A percentile compares a stretch with the other conserved stretches of the same genome.
phyloP scores from a whole-genome alignment of 2,888 invertebrate genomes.

The Agonopterix heracliana region DNA sequence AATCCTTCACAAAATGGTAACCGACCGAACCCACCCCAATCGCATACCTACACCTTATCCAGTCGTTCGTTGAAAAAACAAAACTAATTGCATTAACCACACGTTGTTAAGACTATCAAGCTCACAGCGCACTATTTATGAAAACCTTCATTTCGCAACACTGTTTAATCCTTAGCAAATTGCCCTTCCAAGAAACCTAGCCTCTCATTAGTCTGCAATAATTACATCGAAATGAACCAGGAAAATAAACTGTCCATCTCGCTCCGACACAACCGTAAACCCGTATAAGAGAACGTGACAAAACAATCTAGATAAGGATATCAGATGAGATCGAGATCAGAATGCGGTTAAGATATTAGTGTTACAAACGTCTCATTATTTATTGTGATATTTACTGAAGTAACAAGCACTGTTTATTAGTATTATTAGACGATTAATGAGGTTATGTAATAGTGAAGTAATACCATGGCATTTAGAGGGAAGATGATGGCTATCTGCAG shows the following conservation, averaged over 20 bases:
- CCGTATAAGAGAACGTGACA: constrained; percentile 44
- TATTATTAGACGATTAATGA: constrained; percentile 9
- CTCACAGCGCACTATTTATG: no score
- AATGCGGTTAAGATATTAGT: constrained; percentile 46
- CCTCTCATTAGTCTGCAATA: constrained; percentile 50
- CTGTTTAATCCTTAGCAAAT: constrained; percentile 36
- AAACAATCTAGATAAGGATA: constrained; percentile 54
- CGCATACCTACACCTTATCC: no score
- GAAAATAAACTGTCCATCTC: constrained; percentile 33
- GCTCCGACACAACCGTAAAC: constrained; percentile 26
- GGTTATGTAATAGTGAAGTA: no score
- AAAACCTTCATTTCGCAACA: constrained; percentile 20
- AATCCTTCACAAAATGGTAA: no score
- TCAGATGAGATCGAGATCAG: constrained; percentile 61
- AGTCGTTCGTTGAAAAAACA: no score
- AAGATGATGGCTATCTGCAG: no score
- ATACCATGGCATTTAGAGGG: no score
- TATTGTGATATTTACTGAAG: constrained; percentile 44
- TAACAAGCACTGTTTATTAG: constrained; percentile 35
- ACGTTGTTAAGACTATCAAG: no score
- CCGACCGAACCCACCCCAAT: no score
- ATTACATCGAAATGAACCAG: constrained; percentile 49
- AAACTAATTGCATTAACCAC: no score
- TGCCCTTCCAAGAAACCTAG: constrained; percentile 41
- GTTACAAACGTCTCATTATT: constrained; percentile 57